Evolutionary conservation across 1,140 invertebrate species (phyloP).

Genomic region (Heliconius melpomene): DNA sequence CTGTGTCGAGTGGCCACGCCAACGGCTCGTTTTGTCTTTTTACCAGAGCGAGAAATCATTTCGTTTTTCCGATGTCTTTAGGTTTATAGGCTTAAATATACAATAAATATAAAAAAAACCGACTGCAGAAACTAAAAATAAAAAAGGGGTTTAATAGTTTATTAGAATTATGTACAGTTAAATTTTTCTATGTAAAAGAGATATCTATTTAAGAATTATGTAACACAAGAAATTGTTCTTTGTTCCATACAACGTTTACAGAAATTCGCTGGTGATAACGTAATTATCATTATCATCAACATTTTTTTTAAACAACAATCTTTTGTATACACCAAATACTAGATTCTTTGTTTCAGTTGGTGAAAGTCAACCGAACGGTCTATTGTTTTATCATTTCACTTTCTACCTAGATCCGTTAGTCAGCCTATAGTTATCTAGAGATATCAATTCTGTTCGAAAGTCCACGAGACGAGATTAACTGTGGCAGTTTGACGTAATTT

Average conservation of each 20-base stretch:
- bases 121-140: too few relatives aligned
- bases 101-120: too few relatives aligned
- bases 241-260: background rate
- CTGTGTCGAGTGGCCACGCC: too few relatives aligned
- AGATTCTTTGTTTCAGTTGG: slow-evolving; percentile 41
- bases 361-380: slow-evolving; percentile 35
- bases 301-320: background rate
- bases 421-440: slow-evolving; percentile 18
- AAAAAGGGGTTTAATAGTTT: too few relatives aligned
- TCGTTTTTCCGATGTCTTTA: too few relatives aligned
- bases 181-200: too few relatives aligned
- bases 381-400: slow-evolving; percentile 44
- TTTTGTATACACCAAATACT: slow-evolving; percentile 13
- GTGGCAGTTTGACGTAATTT: slow-evolving; percentile 12
- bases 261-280: background rate
- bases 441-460: slow-evolving; percentile 25
- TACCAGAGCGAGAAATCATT: too few relatives aligned
- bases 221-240: background rate
- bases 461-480: slow-evolving; percentile 24
- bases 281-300: background rate
- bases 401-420: slow-evolving; percentile 38
- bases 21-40: too few relatives aligned
- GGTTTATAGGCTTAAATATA: too few relatives aligned
- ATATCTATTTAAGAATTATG: too few relatives aligned
- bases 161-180: too few relatives aligned